Conservation (phyloP, 2,888 invertebrate species). For the Megastigmus dorsalis region DNA sequence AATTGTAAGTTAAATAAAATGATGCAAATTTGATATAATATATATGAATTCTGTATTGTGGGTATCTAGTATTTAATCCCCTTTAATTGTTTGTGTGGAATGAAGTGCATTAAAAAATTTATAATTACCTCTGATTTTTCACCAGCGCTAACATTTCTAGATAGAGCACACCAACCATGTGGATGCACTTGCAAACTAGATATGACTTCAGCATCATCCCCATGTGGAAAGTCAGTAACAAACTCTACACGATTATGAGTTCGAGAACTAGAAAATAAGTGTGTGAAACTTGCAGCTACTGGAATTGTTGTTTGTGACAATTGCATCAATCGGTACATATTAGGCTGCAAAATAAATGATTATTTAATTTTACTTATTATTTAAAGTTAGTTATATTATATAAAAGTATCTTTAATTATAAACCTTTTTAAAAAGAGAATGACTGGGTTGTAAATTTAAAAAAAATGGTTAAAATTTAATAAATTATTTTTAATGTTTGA, state of each 20-base stretch:
- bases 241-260: constrained; percentile 91
- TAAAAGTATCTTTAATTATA: too few species aligned
- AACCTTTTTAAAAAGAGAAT: too few species aligned
- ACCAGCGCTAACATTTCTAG: constrained; percentile 89
- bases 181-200: constrained; percentile 93
- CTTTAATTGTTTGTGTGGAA: too few species aligned
- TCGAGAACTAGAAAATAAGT: constrained; percentile 84
- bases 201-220: constrained; percentile 92
- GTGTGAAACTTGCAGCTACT: constrained; percentile 86
- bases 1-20: background rate
- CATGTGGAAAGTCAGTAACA: constrained; percentile 90
- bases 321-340: constrained; percentile 92
- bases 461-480: too few species aligned
- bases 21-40: background rate
- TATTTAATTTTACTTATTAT: background rate
- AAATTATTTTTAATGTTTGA: too few species aligned
- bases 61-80: too few species aligned
- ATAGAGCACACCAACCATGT: constrained; percentile 91
- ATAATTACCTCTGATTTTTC: constrained; percentile 87
- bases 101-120: background rate
- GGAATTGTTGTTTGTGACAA: constrained; percentile 88
- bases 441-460: too few species aligned
- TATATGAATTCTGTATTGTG: constrained; percentile 1
- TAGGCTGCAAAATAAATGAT: constrained; percentile 80
- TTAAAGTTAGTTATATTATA: constrained; percentile 3